Conservation (phyloP, 2,888 invertebrate species). For the Erpobdella octoculata region DNA sequence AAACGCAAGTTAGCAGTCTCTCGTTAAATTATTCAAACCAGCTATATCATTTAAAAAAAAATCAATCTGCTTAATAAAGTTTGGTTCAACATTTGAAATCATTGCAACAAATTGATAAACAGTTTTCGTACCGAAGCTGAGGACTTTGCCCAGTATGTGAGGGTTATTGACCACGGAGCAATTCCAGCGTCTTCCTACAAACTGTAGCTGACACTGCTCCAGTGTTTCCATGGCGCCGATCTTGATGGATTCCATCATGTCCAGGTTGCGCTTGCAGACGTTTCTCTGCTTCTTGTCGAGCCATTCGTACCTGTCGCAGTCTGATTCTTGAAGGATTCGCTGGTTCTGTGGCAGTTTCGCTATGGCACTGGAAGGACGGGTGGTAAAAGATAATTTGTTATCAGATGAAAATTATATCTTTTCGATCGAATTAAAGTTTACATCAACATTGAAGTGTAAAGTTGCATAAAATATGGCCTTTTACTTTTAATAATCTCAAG, state of each 20-base stretch:
- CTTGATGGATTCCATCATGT: conserved; percentile 30
- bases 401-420: too few species aligned
- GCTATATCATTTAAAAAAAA: not conserved
- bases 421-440: too few species aligned
- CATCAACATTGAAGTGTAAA: too few species aligned
- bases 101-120: too few species aligned
- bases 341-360: conserved; percentile 4
- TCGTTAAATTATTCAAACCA: not conserved
- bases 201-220: conserved; percentile 31
- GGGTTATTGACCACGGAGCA: conserved; percentile 6
- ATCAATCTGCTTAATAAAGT: too few species aligned
- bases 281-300: conserved; percentile 25
- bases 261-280: conserved; percentile 29
- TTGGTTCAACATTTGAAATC: too few species aligned
- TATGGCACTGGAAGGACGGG: not conserved
- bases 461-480: too few species aligned
- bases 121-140: not conserved
- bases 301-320: conserved; percentile 24
- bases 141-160: conserved; percentile 6
- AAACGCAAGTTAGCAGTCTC: not conserved
- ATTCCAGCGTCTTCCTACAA: conserved; percentile 29
- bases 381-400: too few species aligned
- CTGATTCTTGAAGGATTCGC: not conserved
- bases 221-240: conserved; percentile 28
- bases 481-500: too few species aligned